These are phyloP conservation scores for Poecilus cupreus DNA, from an alignment of 2,888 invertebrate genomes.

Conservation along the genomic window DNA sequence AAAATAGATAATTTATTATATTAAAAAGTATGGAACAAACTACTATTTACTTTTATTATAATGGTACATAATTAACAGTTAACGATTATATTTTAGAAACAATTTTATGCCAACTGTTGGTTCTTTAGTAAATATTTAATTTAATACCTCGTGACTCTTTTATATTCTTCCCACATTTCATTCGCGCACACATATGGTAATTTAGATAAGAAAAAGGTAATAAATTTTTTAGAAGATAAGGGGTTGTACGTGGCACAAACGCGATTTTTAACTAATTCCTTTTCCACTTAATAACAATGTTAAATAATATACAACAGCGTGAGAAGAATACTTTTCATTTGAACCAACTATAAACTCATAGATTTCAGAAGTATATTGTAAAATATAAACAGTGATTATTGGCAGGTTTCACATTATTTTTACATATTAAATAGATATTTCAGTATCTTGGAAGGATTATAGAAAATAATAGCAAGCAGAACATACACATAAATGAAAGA, in stretches of 20 bases:
- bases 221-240: background rate
- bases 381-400: no score
- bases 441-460: no score
- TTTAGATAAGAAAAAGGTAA: slow-evolving; percentile 12
- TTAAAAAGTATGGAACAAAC: background rate
- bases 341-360: no score
- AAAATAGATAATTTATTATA: no score
- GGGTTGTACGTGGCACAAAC: background rate
- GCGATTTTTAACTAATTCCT: background rate
- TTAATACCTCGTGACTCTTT: background rate
- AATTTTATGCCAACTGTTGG: background rate
- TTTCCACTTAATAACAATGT: background rate
- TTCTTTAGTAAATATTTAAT: background rate
- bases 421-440: no score
- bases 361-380: no score
- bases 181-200: background rate
- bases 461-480: no score
- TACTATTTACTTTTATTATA: background rate
- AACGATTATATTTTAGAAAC: background rate
- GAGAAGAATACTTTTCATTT: background rate
- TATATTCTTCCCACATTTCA: slow-evolving; percentile 12
- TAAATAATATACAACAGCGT: background rate
- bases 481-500: no score
- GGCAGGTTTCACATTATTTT: no score
- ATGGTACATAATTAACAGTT: background rate